Evolutionary conservation across 2,888 invertebrate genomes (phyloP).

Genomic region (Micropterix aruncella): DNA sequence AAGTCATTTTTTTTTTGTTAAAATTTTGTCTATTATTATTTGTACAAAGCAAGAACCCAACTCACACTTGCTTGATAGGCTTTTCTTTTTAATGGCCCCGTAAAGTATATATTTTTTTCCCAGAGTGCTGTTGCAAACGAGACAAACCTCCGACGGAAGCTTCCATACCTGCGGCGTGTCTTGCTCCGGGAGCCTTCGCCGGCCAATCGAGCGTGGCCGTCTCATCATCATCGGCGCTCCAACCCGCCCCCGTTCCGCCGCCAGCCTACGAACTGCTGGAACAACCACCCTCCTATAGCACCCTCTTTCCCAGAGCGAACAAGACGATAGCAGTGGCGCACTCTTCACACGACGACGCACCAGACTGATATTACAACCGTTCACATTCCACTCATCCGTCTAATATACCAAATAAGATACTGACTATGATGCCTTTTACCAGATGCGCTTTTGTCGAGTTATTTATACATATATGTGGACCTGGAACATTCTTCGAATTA

Average conservation of each 20-base stretch:
- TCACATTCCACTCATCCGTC: too few species aligned
- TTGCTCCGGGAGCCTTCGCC: constrained; percentile 29
- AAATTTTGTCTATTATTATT: too few species aligned
- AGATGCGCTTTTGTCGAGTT: too few species aligned
- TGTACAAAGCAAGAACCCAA: too few species aligned
- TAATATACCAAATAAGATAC: too few species aligned
- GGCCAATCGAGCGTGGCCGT: constrained; percentile 19
- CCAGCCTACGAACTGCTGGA: constrained; percentile 51
- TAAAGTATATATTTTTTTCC: constrained; percentile 14
- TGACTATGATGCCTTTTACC: too few species aligned
- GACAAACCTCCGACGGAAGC: constrained; percentile 31
- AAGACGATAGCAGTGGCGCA: constrained; percentile 17
- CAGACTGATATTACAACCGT: background rate
- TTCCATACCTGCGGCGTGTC: constrained; percentile 32
- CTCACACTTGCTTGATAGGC: too few species aligned
- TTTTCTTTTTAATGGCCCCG: too few species aligned
- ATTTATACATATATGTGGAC: too few species aligned
- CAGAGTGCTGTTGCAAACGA: constrained; percentile 38
- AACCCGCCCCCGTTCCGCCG: constrained; percentile 28
- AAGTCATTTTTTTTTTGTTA: too few species aligned
- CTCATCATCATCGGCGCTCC: constrained; percentile 23
- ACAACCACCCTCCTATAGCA: constrained; percentile 49
- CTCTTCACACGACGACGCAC: constrained; percentile 5
- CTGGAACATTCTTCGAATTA: too few species aligned
- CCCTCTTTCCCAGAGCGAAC: constrained; percentile 44